Evolutionary conservation across 1,140 invertebrate genomes (phyloP), one percentile per base, ranked within the genome.

Genomic region (Pentalonia nigronervosa): DNA sequence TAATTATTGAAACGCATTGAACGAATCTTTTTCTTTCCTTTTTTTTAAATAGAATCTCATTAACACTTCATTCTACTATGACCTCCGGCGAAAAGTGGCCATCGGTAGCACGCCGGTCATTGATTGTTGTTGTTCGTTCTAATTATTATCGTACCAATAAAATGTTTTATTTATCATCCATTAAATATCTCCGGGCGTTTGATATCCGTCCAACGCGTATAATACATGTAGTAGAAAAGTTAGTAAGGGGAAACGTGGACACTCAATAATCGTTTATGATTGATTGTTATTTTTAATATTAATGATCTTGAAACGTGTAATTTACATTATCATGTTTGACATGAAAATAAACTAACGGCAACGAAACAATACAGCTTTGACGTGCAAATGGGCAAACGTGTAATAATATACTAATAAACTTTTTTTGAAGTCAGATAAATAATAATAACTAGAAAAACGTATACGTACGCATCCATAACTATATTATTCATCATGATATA

Each of bases 181-280:
- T 56, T 25, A 56, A 89, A 89, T 36, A 89, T 89, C 88, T 89
- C 34, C 88, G 34, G 88, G 88, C 88, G 88, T 86, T 45, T 86
- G 45, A 86, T 47, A 41, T 48, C 14, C 30, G 47, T 9, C 47
- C 47, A 30, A 34, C 50, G 45, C n/a, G 7, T 76, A 76, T 76
- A 76, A 76, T 76, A 89, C 23, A 23, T 50, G 6, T 9, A 23
- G 48, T 9, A 34, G 9, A 89, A 56, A 56, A 56, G 50, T 89
- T 36, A 34, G n/a, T 89, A 23, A 8, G 25, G 23, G 30, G 56
- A 56, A 11, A 89, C 50, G 53, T 34, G 87, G 36, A 50, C 41
- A 21, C n/a, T 89, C 47, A 34, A 87, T 56, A 56, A 89, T 17
- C 88, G 48, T 89, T 56, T 34, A 23, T 89, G 88, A 89, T 89